Conservation (phyloP, 1,140 invertebrate species). For the Coelopa frigida region DNA sequence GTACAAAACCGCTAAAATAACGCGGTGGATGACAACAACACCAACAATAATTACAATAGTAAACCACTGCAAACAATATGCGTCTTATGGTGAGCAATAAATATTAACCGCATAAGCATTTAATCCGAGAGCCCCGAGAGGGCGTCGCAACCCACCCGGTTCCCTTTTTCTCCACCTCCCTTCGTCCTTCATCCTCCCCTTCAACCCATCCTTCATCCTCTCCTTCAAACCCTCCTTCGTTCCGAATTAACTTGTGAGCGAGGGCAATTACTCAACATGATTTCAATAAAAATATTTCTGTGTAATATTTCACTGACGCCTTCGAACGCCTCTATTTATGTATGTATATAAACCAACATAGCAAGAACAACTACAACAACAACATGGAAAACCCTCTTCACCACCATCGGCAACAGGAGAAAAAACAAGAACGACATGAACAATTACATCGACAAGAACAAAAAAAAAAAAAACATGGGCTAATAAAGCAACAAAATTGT, state of each 20-base stretch:
- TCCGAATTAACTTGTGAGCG: constrained; percentile 3
- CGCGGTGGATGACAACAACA: too few relatives aligned
- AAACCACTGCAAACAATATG: too few relatives aligned
- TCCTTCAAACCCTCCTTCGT: background rate
- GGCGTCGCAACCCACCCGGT: too few relatives aligned
- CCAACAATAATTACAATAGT: too few relatives aligned
- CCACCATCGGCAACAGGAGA: background rate
- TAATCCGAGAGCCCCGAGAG: constrained; percentile 14
- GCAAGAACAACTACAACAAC: constrained; percentile 5
- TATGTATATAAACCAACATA: constrained; percentile 17
- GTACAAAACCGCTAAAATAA: too few relatives aligned
- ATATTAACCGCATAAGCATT: constrained; percentile 42
- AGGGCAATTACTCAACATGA: constrained; percentile 44
- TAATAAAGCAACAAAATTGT: too few relatives aligned
- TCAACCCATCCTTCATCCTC: background rate
- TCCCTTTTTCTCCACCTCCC: background rate
- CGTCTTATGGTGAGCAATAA: constrained; percentile 29
- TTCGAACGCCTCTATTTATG: too few relatives aligned
- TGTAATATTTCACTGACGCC: too few relatives aligned
- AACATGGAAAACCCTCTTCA: background rate
- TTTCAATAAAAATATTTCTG: constrained; percentile 45
- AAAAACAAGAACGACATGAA: constrained; percentile 17
- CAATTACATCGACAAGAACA: constrained; percentile 5
- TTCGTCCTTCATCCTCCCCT: background rate
- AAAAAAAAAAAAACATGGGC: constrained; percentile 13